These are phyloP conservation scores for Rhadina sibilatrix DNA, from an alignment of 2,113 vertebrate genomes.

Conservation along the genomic window DNA sequence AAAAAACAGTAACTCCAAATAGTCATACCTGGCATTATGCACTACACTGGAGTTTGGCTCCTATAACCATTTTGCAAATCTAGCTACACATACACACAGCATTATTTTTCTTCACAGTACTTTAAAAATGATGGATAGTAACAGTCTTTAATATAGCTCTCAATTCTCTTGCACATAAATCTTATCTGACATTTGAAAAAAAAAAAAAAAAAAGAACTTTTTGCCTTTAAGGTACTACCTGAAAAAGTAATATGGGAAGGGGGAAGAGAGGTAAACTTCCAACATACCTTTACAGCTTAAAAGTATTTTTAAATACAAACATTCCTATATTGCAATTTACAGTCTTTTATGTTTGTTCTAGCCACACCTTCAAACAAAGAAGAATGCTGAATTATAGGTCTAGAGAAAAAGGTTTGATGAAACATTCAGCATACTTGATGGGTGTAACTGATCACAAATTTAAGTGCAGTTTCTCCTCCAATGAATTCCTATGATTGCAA, in stretches of 20 bases:
- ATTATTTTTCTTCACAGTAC: not conserved
- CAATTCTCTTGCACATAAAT: constrained; percentile 29
- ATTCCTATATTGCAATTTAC: not conserved
- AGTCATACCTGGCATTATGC: not conserved
- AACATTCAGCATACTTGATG: constrained; percentile 36
- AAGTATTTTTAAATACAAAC: not conserved
- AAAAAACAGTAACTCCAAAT: not conserved
- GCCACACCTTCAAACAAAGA: not conserved
- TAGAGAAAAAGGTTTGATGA: constrained; percentile 23
- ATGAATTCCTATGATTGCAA: constrained; percentile 11
- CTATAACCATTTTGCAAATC: constrained; percentile 1
- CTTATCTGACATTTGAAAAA: not conserved
- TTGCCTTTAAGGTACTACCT: not conserved
- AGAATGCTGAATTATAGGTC: constrained; percentile 20
- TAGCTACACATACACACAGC: not conserved
- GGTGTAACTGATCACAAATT: constrained; percentile 60
- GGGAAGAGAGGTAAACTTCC: not conserved
- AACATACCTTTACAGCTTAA: not conserved
- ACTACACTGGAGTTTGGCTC: not conserved
- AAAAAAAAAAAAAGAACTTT: not conserved
- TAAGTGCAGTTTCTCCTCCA: constrained; percentile 62
- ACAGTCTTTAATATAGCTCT: constrained; percentile 12
- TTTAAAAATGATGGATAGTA: constrained; percentile 43
- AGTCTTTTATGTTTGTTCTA: not conserved
- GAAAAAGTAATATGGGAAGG: not conserved